These are phyloP conservation scores for Ctenopoma kingsleyae DNA, from an alignment of 2,797 vertebrate species.

Conservation along the genomic window DNA sequence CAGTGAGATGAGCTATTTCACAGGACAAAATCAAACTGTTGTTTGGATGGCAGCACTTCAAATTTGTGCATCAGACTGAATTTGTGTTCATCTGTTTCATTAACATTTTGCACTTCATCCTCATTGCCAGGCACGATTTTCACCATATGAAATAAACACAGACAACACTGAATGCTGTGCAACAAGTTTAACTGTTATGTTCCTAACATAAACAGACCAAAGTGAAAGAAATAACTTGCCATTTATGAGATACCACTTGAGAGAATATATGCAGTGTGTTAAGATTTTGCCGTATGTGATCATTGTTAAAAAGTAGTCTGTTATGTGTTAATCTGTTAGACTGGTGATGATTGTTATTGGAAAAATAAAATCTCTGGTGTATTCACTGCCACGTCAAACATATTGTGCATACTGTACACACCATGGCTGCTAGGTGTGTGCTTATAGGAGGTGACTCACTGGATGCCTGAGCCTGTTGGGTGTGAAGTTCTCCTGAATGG, in stretches of 20 bases:
- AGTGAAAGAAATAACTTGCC: slow-evolving; percentile 11
- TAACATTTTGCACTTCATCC: neutral
- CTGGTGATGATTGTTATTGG: neutral
- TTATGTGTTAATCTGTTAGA: neutral
- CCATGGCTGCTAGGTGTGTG: slow-evolving; percentile 30
- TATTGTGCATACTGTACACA: no score
- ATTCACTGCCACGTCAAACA: neutral
- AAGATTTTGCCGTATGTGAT: neutral
- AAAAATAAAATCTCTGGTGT: neutral
- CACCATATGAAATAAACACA: slow-evolving; percentile 4
- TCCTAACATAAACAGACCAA: slow-evolving; percentile 37
- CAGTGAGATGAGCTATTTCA: neutral
- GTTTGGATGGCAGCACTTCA: neutral
- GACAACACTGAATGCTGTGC: slow-evolving; percentile 72
- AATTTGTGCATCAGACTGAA: neutral
- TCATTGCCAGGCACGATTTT: neutral
- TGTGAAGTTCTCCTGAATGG: slow-evolving; percentile 82
- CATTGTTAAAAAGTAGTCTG: neutral
- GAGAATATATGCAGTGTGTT: slow-evolving; percentile 32
- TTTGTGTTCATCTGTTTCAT: neutral
- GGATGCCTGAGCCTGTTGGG: slow-evolving; percentile 82
- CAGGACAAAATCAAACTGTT: neutral
- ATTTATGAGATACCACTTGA: neutral
- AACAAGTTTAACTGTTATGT: slow-evolving; percentile 65
- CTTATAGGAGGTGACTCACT: slow-evolving; percentile 71